Percentiles rank a stretch among this genome's conserved stretches.
Conservation (phyloP, 2,888 invertebrate species). For the Drosophila emarginata region DNA sequence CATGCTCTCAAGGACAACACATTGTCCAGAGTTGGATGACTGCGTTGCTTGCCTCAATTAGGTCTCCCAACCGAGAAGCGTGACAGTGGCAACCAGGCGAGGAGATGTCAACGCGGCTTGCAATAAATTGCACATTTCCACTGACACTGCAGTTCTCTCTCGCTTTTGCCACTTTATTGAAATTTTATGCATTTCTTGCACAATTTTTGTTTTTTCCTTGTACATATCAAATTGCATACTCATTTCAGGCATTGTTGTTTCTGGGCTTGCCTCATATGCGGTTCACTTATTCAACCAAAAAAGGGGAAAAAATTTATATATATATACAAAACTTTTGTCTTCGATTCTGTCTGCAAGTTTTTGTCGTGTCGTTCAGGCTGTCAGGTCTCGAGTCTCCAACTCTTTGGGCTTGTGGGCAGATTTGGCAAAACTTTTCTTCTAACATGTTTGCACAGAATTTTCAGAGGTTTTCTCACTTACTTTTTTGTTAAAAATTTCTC, state of each 20-base stretch:
- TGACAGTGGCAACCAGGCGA: conserved; percentile 26
- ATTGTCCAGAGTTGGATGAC: neutral
- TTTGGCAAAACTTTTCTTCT: conserved; percentile 1
- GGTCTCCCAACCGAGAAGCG: neutral
- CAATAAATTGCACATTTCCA: conserved; percentile 57
- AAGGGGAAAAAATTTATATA: neutral
- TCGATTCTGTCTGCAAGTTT: conserved; percentile 25
- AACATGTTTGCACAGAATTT: conserved; percentile 13
- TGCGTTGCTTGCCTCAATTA: neutral
- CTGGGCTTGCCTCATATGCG: neutral
- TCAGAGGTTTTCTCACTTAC: conserved; percentile 3
- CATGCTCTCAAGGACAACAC: neutral
- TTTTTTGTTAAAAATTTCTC: neutral
- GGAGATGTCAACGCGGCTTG: conserved; percentile 36
- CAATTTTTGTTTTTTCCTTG: conserved; percentile 27
- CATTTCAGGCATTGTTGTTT: neutral
- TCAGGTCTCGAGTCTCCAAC: neutral
- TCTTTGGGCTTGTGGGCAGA: conserved; percentile 10
- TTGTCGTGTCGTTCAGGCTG: conserved; percentile 1
- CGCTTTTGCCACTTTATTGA: conserved; percentile 49
- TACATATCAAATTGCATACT: conserved; percentile 9
- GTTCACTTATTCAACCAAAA: conserved; percentile 25
- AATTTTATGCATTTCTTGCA: conserved; percentile 68
- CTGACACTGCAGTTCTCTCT: conserved; percentile 52
- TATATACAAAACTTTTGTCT: conserved; percentile 19